phyloP scores from a whole-genome alignment of 2,113 vertebrate species.

The Chlorocebus sabaeus region DNA sequence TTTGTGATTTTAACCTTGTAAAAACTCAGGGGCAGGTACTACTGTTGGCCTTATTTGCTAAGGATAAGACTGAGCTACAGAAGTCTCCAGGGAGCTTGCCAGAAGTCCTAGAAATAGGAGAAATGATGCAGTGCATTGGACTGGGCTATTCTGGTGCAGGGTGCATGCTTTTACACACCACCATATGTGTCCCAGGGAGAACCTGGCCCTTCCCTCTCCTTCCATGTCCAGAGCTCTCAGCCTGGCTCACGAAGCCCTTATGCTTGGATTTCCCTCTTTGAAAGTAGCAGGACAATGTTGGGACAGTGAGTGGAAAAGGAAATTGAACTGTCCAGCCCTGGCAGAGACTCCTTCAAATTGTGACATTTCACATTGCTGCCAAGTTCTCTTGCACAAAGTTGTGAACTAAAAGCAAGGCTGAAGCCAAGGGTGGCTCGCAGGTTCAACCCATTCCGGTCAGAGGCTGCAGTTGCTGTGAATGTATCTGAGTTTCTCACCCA shows the following conservation, averaged over 20 bases:
- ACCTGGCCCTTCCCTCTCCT: not conserved
- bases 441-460: not conserved
- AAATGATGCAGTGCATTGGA: too few species aligned
- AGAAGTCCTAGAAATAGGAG: not conserved
- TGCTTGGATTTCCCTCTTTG: not conserved
- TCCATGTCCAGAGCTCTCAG: not conserved
- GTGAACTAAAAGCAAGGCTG: not conserved
- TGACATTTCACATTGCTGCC: not conserved
- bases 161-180: not conserved
- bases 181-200: accelerated
- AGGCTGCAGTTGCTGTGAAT: not conserved
- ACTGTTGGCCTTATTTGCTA: not conserved
- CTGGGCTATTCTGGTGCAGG: not conserved
- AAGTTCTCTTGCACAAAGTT: not conserved
- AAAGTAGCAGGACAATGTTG: not conserved
- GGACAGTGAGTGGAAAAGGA: not conserved
- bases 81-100: not conserved
- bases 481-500: not conserved
- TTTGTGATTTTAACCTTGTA: not conserved
- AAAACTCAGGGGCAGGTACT: not conserved
- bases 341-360: not conserved
- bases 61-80: not conserved
- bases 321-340: accelerated
- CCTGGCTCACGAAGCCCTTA: not conserved
- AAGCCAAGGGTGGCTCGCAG: not conserved